Percentiles rank a stretch among this genome's conserved stretches.
Evolutionary conservation across 2,113 vertebrate genomes (phyloP).

Genomic region (Mungos mungo): DNA sequence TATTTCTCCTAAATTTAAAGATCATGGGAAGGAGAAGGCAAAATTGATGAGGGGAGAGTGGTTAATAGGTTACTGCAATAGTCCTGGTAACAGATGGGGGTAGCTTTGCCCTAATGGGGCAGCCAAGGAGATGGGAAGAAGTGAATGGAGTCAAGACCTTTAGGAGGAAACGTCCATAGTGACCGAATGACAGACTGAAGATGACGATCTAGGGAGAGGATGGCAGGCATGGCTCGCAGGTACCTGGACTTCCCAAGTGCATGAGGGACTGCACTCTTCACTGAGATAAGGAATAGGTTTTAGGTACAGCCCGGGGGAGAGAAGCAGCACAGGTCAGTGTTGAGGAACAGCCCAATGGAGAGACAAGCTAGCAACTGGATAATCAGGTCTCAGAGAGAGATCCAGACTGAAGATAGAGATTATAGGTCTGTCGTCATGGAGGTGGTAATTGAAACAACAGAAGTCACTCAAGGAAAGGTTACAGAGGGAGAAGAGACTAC

Average conservation of each 20-base stretch:
- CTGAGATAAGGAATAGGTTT: neutral
- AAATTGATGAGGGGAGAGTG: neutral
- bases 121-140: neutral
- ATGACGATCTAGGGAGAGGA: neutral
- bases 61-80: neutral
- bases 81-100: neutral
- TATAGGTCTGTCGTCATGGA: neutral
- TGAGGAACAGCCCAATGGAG: neutral
- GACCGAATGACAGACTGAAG: neutral
- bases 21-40: neutral
- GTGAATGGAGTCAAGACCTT: neutral
- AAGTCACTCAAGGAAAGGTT: neutral
- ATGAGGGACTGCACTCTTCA: neutral
- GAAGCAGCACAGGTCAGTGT: neutral
- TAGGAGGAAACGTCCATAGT: neutral
- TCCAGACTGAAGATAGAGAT: neutral
- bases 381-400: neutral
- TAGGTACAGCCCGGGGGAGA: neutral
- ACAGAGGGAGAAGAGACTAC: neutral
- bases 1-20: neutral
- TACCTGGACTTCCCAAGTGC: neutral
- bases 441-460: neutral
- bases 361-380: neutral
- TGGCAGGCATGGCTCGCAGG: neutral
- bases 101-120: neutral